phyloP scores from a whole-genome alignment of 2,797 vertebrate species.

The Pseudocheirus occidentalis region DNA sequence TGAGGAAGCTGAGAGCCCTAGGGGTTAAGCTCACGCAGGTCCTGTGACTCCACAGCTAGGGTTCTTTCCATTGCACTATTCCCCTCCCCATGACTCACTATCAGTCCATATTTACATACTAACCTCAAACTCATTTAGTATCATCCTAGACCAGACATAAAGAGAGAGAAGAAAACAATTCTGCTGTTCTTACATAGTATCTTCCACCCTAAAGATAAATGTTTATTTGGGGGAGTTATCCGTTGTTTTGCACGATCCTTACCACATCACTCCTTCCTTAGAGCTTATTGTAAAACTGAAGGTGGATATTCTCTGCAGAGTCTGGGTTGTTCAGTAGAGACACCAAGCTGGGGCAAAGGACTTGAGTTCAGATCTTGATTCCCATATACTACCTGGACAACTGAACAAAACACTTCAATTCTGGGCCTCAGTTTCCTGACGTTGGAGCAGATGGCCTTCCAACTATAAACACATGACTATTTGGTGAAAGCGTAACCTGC shows the following conservation, averaged over 20 bases:
- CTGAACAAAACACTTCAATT: background rate
- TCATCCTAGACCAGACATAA: conserved; percentile 23
- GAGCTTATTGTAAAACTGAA: background rate
- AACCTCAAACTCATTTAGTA: background rate
- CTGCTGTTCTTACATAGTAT: conserved; percentile 8
- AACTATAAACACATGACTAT: background rate
- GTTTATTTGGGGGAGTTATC: background rate
- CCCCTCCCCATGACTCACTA: background rate
- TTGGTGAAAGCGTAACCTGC: background rate
- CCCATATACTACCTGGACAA: background rate
- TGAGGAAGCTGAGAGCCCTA: too few relatives aligned
- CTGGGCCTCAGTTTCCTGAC: background rate
- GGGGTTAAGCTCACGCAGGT: too few relatives aligned
- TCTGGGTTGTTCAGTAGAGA: background rate
- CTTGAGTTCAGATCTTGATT: background rate
- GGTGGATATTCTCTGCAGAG: background rate
- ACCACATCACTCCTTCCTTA: background rate
- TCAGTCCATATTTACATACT: background rate
- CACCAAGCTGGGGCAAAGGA: background rate
- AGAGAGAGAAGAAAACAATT: conserved; percentile 40
- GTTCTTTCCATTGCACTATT: background rate
- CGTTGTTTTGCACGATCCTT: background rate
- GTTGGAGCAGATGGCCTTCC: background rate
- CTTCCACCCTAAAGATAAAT: conserved; percentile 24
- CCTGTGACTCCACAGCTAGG: background rate